Evolutionary conservation across 2,113 vertebrate species (phyloP).

Genomic region (Microtus oregoni): DNA sequence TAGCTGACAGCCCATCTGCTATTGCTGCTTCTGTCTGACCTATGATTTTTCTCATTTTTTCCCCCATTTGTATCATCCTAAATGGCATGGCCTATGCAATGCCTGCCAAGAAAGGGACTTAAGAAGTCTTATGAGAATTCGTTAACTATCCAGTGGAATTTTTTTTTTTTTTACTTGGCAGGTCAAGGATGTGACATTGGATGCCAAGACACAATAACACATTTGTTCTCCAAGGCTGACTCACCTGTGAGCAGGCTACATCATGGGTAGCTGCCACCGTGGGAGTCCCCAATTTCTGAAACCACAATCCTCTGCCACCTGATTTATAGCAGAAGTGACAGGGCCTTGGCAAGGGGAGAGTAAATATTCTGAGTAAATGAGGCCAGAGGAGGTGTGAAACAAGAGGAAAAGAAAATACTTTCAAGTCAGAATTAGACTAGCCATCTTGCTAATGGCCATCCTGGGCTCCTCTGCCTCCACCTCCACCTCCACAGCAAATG

Average conservation of each 20-base stretch:
- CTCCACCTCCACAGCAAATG: not conserved
- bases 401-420: not conserved
- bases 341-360: conserved; percentile 16
- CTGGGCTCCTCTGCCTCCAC: not conserved
- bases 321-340: conserved; percentile 16
- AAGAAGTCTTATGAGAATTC: conserved; percentile 52
- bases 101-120: conserved; percentile 54
- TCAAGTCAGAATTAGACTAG: not conserved
- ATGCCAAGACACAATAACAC: conserved; percentile 42
- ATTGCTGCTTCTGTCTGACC: not conserved
- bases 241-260: not conserved
- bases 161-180: conserved; percentile 50
- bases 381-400: not conserved
- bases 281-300: not conserved
- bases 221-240: conserved; percentile 45
- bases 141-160: conserved; percentile 24
- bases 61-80: not conserved
- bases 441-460: not conserved
- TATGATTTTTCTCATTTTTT: conserved; percentile 25
- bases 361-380: not conserved
- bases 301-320: not conserved
- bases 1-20: not conserved
- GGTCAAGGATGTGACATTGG: not conserved
- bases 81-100: not conserved
- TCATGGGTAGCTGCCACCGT: not conserved